phyloP scores from a whole-genome alignment of 2,113 vertebrate species.

The Thalassarche chlororhynchos region DNA sequence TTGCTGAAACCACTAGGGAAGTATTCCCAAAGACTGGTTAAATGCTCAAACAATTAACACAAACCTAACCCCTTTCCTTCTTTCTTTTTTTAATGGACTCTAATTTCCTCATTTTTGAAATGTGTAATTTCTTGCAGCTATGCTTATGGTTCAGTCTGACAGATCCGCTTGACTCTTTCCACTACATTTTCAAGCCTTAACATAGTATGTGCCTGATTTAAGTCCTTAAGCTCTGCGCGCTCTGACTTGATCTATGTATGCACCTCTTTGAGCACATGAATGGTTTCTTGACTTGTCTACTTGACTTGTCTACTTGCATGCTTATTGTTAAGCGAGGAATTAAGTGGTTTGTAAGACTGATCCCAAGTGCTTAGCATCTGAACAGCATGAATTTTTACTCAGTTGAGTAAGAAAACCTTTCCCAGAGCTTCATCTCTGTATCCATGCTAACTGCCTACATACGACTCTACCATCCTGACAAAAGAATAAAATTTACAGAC shows the following conservation, averaged over 20 bases:
- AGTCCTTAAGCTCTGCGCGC: neutral
- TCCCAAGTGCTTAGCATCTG: constrained; percentile 16
- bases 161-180: neutral
- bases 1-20: neutral
- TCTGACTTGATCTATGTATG: neutral
- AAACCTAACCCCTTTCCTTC: neutral
- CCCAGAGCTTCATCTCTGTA: neutral
- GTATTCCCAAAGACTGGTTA: neutral
- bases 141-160: neutral
- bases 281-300: constrained; percentile 37
- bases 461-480: neutral
- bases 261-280: constrained; percentile 9
- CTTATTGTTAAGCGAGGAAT: neutral
- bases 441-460: neutral
- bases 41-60: neutral
- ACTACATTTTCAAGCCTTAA: neutral
- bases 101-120: neutral
- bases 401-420: neutral
- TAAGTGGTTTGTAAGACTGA: constrained; percentile 41
- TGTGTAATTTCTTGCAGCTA: neutral
- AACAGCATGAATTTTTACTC: constrained; percentile 5
- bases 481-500: neutral
- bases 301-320: constrained; percentile 1
- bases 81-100: neutral
- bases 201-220: neutral